Evolutionary conservation across 1,140 invertebrate genomes (phyloP), one percentile per base, ranked within the genome.

Genomic region (Macrostomum lignano): DNA sequence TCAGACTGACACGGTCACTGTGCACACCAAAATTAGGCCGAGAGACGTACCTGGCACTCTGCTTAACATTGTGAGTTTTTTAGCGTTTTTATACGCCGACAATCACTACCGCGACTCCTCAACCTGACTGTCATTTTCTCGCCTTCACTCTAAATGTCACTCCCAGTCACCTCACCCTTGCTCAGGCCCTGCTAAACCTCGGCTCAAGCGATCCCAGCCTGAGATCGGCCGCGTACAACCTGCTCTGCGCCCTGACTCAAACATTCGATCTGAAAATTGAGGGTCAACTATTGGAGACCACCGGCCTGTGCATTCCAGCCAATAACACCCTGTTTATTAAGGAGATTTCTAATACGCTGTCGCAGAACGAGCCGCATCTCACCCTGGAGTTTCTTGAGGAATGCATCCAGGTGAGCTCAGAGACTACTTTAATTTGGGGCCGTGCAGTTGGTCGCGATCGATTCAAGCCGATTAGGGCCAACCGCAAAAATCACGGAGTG

Each of bases 251-350:
- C 3, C 56, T 94, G 21, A 88, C 84, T 2, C 76, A 77, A 11
- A 88, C 82, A 1, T 94, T 94, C 65, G 79, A 91, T 62, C 61
- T 94, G 6, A 86, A 86, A 62, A 93, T 94, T 36, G 82, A 94
- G 53, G 82, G 81, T 1, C 82, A 91, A 47, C 55, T 94, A 1
- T 57, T 93, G 20, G 81, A 91, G 55, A 91, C 82, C 0, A 78
- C 78, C 38, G 75, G 79, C 28, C 60, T 93, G 1, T 93, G 82
- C 49, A 93, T 93, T 52, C 84, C 84, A 20, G 84, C 81, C 1
- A 93, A 93, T 50, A 94, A 93, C 46, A 93, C 82, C 0, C 81
- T 93, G 35, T 94, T 93, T 46, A 93, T 93, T 39, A 91, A 91
- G 58, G 79, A 77, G 2, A 71, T 93, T 2, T 88, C 79, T 47